phyloP scores from a whole-genome alignment of 2,888 invertebrate species.

The Protodeltote pygarga region DNA sequence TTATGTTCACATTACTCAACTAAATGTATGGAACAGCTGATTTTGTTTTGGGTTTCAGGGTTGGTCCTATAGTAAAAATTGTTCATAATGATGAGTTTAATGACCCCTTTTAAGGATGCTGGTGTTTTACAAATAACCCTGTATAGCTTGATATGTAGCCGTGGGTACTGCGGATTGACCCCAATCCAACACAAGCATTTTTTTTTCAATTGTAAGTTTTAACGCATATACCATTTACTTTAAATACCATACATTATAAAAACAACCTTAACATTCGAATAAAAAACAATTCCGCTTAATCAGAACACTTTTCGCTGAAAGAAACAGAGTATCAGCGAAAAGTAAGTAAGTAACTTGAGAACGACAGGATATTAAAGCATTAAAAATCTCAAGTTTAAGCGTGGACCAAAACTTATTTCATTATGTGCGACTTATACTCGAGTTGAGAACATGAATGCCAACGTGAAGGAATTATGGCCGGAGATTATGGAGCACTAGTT shows the following conservation, averaged over 20 bases:
- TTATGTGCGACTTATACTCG: conserved; percentile 53
- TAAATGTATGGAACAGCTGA: too few species aligned
- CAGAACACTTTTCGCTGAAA: conserved; percentile 23
- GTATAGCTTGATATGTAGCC: too few species aligned
- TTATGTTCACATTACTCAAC: too few species aligned
- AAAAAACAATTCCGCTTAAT: conserved; percentile 8
- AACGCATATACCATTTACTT: too few species aligned
- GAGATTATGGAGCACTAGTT: conserved; percentile 34
- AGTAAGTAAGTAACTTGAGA: conserved; percentile 34
- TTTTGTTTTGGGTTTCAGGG: too few species aligned
- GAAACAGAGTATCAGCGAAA: conserved; percentile 26
- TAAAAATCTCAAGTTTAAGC: conserved; percentile 49
- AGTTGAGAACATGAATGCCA: conserved; percentile 49
- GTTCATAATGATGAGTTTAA: too few species aligned
- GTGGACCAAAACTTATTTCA: conserved; percentile 53
- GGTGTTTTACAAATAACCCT: too few species aligned
- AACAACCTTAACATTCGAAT: conserved; percentile 2
- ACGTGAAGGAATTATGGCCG: conserved; percentile 39
- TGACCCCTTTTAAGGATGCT: too few species aligned
- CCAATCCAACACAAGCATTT: too few species aligned
- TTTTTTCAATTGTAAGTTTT: too few species aligned
- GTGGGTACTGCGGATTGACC: too few species aligned
- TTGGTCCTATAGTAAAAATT: too few species aligned
- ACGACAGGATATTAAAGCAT: conserved; percentile 48
- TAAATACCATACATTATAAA: background rate